Conservation (phyloP, 2,113 vertebrate species). For the Rutilus rutilus region DNA sequence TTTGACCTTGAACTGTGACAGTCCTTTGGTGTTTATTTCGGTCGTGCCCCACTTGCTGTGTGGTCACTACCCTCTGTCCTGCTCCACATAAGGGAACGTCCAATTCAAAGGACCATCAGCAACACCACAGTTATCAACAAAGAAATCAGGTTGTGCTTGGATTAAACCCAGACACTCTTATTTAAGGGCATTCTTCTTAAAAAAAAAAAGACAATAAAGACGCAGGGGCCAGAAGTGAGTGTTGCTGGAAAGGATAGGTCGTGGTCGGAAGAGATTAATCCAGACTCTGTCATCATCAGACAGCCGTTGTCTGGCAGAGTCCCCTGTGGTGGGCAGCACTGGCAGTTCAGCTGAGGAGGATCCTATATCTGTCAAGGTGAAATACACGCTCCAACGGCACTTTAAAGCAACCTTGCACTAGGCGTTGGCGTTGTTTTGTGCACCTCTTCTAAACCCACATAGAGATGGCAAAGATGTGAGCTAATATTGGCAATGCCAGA, state of each 20-base stretch:
- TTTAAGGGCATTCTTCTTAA: background rate
- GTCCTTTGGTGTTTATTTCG: background rate
- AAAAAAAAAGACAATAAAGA: background rate
- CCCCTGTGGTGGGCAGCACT: background rate
- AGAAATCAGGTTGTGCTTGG: constrained; percentile 20
- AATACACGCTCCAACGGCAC: constrained; percentile 14
- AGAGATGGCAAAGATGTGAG: background rate
- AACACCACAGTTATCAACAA: constrained; percentile 20
- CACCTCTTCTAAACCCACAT: background rate
- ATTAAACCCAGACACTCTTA: constrained; percentile 1
- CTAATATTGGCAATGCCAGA: constrained; percentile 27
- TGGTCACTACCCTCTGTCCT: background rate
- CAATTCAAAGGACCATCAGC: background rate
- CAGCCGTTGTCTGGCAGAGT: background rate
- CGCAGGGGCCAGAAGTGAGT: background rate
- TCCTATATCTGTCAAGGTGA: constrained; percentile 21
- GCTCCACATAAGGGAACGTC: background rate
- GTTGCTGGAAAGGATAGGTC: background rate
- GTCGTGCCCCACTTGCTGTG: constrained; percentile 10
- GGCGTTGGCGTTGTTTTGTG: constrained; percentile 4
- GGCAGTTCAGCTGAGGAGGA: background rate
- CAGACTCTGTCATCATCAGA: constrained; percentile 4
- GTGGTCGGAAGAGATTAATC: constrained; percentile 27
- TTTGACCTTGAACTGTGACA: constrained; percentile 4
- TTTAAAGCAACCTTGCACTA: constrained; percentile 26